These are phyloP conservation scores for Fukomys damarensis DNA, from an alignment of 2,113 vertebrate genomes.

Conservation along the genomic window DNA sequence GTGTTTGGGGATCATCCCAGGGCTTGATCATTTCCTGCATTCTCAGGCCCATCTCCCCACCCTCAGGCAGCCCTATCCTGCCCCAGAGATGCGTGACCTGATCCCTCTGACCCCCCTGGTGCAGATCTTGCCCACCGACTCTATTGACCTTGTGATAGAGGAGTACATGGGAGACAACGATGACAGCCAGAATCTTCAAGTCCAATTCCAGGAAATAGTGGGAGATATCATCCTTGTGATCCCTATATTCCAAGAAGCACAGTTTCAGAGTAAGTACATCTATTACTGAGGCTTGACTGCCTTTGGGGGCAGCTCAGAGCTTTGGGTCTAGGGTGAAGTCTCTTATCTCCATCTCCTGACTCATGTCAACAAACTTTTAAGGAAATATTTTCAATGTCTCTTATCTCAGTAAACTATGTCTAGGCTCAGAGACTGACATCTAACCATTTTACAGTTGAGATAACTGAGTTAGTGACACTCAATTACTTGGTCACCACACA, in stretches of 20 bases:
- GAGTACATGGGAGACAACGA: constrained; percentile 86
- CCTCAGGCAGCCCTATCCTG: not conserved
- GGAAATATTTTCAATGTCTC: not conserved
- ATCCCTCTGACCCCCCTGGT: not conserved
- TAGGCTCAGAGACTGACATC: not conserved
- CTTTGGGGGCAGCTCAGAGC: not conserved
- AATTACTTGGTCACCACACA: not conserved
- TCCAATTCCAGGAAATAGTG: constrained; percentile 84
- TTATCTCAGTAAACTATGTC: not conserved
- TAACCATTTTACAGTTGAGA: not conserved
- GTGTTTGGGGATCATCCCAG: not conserved
- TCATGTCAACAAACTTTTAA: not conserved
- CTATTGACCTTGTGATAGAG: constrained; percentile 68
- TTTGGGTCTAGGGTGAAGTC: not conserved
- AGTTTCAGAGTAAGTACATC: constrained; percentile 85
- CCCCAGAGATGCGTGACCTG: not conserved
- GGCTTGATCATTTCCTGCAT: not conserved
- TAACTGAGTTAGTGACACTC: not conserved
- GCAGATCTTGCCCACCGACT: constrained; percentile 60
- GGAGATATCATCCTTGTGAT: constrained; percentile 86
- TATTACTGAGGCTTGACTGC: not conserved
- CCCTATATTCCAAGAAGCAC: constrained; percentile 85
- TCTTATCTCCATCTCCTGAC: not conserved
- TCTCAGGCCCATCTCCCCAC: not conserved
- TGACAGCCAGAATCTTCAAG: constrained; percentile 83